Evolutionary conservation across 2,797 vertebrate genomes (phyloP), one percentile per base, ranked within the genome.

Genomic region (Melanotaenia boesemani): DNA sequence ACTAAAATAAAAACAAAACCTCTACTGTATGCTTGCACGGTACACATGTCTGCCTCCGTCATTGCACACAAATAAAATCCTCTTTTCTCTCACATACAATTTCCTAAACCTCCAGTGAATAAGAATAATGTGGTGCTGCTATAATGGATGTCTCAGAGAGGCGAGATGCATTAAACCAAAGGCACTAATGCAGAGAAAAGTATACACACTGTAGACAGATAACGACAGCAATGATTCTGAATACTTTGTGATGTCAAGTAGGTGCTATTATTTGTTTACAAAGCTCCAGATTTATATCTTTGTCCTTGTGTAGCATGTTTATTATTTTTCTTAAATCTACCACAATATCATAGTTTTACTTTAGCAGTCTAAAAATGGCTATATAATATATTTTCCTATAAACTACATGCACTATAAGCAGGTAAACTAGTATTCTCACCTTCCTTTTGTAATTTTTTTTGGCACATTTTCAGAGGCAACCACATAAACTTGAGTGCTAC

Each of bases 101-200:
- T 83, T 86, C 9, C 64, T 64, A 64, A 79, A 84, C 64, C 82
- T 73, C 76, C 28, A 70, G 74, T 64, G 84, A 82, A 84, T 80
- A 87, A 81, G 34, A 89, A 87, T 73, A 83, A 88, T 74, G 41
- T 59, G 72, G 72, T 80, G 72, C 54, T 81, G 70, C 76, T 74
- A 67, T 84, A 84, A 86, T 82, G 72, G 67, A 72, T 68, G 70
- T 73, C 76, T 82, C 72, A 46, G 63, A 65, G 46, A 80, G 63
- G 77, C 22, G 63, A 67, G 52, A 68, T 76, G 66, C 60, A 72
- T 77, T 76, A 86, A 80, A 82, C 37, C 56, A 39, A 54, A 70
- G 72, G 66, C 52, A 71, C 61, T 64, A 82, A 83, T 70, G 74
- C 34, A 73, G 80, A 58, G 70, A 78, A 71, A 74, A 73, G 24